Evolutionary conservation across 2,797 vertebrate genomes (phyloP), one percentile per base, ranked within the genome.

Genomic region (Coilia nasus): DNA sequence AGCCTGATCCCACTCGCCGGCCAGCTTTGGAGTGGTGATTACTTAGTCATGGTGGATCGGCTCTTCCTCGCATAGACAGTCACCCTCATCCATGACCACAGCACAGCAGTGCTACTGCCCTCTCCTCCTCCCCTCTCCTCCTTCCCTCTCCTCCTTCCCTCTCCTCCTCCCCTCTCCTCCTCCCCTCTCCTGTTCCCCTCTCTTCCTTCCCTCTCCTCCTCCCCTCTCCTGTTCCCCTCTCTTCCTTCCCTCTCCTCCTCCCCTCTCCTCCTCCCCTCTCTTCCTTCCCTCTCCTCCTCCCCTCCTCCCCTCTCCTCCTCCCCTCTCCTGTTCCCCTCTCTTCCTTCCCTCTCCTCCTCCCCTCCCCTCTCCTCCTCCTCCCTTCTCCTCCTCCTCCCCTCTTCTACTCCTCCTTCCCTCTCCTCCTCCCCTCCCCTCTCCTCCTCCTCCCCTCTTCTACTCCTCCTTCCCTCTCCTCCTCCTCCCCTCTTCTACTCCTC

Each of bases 1-100:
- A 17, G 67, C 64, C 64, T 67, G 25, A 31, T 28, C 25, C 23
- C 60, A 11, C 62, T 75, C 28, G 12, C 67, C 15, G 67, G 7
- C 28, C 28, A 35, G 85, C 81, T 81, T 44, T n/a, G 0, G 10
- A 60, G 14, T 54, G 23, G 41, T 1, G 25, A 28, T 84, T 60
- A 82, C 80, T 82, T 64, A 82, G 84, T 71, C 81, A 57, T 82
- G 17, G 41, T 31, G 60, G 60, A 21, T 23, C 80, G 50, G 81
- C 28, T 75, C 28, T 11, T 67, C 60, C n/a, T 64, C 6, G 6
- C 25, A 23, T 31, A 35, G 67, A 17, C 67, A 35, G 67, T 10
- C 50, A 54, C 9, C 50, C 50, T 54, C 50, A 75, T 10, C 12
- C 1, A 9, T 15, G 67, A 28, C 28, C 67, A 15, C 28, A 35